These are phyloP conservation scores for Lumbricus terrestris DNA, from an alignment of 2,888 invertebrate genomes.

Conservation along the genomic window DNA sequence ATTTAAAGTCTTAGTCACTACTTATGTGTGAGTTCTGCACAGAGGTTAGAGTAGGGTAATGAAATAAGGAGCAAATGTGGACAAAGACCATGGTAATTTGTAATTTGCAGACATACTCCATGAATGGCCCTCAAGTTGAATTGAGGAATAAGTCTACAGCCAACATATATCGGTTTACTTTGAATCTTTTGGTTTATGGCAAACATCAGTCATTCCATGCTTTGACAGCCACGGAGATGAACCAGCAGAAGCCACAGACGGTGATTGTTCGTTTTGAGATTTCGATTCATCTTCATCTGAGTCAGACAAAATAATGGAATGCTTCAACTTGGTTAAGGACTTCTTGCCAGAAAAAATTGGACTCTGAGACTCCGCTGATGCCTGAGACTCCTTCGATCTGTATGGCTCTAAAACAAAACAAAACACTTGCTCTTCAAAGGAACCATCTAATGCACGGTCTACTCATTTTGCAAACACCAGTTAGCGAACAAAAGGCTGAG, in stretches of 20 bases:
- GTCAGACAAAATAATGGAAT: conserved; percentile 9
- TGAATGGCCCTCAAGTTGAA: not conserved
- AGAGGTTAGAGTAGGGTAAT: not conserved
- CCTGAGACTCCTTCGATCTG: not conserved
- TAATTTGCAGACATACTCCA: not conserved
- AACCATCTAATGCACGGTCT: not conserved
- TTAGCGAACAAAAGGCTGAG: no score
- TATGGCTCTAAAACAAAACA: not conserved
- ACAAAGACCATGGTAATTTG: no score
- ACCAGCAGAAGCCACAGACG: not conserved
- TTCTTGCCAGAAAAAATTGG: not conserved
- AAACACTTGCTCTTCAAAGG: not conserved
- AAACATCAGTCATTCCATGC: not conserved
- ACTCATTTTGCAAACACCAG: no score
- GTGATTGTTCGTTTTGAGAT: not conserved
- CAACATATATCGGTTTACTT: not conserved
- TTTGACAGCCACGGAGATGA: conserved; percentile 11
- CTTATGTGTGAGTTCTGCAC: no score
- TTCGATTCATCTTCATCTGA: conserved; percentile 9
- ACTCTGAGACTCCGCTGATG: not conserved
- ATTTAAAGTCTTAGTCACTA: no score
- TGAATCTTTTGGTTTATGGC: not conserved
- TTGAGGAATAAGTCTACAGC: not conserved
- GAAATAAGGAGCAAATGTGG: no score
- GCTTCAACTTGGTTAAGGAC: not conserved